Base-by-base conservation (phyloP, 2,888 invertebrate species). In the Phalangium opilio region DNA sequence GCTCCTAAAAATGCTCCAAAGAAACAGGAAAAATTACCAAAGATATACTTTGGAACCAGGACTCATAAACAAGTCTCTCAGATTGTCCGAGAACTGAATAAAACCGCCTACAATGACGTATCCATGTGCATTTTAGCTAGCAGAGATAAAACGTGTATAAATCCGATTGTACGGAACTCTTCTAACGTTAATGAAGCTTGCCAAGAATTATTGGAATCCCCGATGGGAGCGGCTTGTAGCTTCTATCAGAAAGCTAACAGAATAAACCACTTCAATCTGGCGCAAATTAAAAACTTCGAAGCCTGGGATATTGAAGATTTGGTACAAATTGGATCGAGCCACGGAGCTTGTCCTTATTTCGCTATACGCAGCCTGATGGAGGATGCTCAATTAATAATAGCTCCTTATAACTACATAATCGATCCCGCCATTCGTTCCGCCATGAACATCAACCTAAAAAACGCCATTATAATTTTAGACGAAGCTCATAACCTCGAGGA, bases 401-500 rank as follows among this genome's bases (percentile, higher is more conserved):
- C 96, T 81, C 98, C 98, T 0, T 98, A 98, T 64, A 98, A 98
- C 71, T 98, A 98, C 67, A 70, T 98, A 36, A 67, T 99, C 33
- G 96, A 98, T 71, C 82, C 87, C 1, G 81, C 82, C 65, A 76
- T 83, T 1, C 74, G 90, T 45, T 81, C 79, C 68, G 77, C 81
- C 0, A 83, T 87, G 67, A 81, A 81, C 50, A 75, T 83, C 12
- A 72, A 74, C 50, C 58, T 77, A 45, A 67, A 75, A 58, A 82
- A 83, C 60, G 78, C 78, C 55, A 76, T 93, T 35, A 71, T 99
- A 17, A 89, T 99, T 52, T 74, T 99, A 57, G 98, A 98, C 71
- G 98, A 98, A 69, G 98, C 90, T 3, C 98, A 98, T 63, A 99
- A 98, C 70, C 79, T 98, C 54, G 93, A 93, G 63, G 83, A 83